These are phyloP conservation scores for Tachyglossus aculeatus DNA, from an alignment of 2,797 vertebrate genomes.

Conservation along the genomic window DNA sequence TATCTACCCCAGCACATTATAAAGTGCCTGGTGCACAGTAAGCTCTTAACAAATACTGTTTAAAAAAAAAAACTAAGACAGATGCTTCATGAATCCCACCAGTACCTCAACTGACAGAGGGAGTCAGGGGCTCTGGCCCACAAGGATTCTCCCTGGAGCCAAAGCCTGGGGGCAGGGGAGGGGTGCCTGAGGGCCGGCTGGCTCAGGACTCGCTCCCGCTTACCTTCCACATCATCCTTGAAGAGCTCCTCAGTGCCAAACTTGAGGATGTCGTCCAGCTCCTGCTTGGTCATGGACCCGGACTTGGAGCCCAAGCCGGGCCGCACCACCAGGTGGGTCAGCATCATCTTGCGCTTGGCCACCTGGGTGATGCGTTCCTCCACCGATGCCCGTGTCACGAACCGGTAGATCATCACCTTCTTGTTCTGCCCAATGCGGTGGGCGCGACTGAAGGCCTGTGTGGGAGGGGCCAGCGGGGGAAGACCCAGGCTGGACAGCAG, in stretches of 20 bases:
- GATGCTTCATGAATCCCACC: no score
- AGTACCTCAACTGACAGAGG: neutral
- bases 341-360: conserved; percentile 99
- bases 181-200: neutral
- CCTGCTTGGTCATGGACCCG: conserved; percentile 97
- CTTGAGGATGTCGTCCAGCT: conserved; percentile 97
- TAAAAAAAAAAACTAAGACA: no score
- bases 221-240: conserved; percentile 94
- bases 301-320: conserved; percentile 97
- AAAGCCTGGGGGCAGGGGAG: neutral
- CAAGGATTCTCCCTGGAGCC: no score
- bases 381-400: conserved; percentile 93
- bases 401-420: conserved; percentile 99
- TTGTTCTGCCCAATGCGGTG: conserved; percentile 96
- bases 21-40: no score
- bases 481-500: no score
- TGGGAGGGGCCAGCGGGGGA: no score
- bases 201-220: neutral
- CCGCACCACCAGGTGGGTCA: conserved; percentile 95
- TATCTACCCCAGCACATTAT: no score
- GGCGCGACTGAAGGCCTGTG: conserved; percentile 93
- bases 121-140: neutral
- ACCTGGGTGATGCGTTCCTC: conserved; percentile 98
- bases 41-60: no score
- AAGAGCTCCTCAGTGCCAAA: conserved; percentile 98